Percentiles rank a stretch among this genome's conserved stretches.
phyloP scores from a whole-genome alignment of 2,888 invertebrate species.

The Phortica okadai region DNA sequence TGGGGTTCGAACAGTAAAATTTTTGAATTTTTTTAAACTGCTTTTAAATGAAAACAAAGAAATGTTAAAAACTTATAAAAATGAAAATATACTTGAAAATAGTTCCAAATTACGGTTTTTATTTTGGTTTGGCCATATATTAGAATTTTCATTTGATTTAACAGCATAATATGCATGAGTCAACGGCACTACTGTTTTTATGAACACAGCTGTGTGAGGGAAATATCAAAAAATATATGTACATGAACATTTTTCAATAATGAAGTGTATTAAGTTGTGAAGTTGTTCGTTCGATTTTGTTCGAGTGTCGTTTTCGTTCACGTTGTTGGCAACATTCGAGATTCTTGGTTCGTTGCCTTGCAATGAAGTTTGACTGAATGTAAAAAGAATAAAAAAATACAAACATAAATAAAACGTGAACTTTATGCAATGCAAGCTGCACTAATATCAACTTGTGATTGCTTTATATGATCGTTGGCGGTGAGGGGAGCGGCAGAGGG shows the following conservation, averaged over 20 bases:
- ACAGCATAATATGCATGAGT: no score
- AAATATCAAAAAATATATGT: constrained; percentile 1
- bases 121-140: no score
- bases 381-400: constrained; percentile 32
- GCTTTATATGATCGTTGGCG: no score
- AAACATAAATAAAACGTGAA: constrained; percentile 71
- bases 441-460: not conserved
- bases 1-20: no score
- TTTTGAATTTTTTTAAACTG: no score
- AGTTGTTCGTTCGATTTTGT: constrained; percentile 39
- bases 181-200: no score
- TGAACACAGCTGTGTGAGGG: no score
- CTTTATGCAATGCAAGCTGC: constrained; percentile 58
- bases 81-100: no score
- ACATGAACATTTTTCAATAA: constrained; percentile 57
- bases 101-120: no score
- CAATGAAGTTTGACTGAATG: not conserved
- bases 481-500: not conserved
- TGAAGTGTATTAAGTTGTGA: constrained; percentile 71
- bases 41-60: no score
- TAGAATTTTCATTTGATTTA: no score
- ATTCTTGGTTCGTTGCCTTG: not conserved
- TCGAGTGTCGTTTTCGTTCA: constrained; percentile 1
- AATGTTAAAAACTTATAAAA: no score
- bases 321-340: not conserved